These are phyloP conservation scores for Notodonta ziczac DNA, from an alignment of 2,888 invertebrate species.

Conservation along the genomic window DNA sequence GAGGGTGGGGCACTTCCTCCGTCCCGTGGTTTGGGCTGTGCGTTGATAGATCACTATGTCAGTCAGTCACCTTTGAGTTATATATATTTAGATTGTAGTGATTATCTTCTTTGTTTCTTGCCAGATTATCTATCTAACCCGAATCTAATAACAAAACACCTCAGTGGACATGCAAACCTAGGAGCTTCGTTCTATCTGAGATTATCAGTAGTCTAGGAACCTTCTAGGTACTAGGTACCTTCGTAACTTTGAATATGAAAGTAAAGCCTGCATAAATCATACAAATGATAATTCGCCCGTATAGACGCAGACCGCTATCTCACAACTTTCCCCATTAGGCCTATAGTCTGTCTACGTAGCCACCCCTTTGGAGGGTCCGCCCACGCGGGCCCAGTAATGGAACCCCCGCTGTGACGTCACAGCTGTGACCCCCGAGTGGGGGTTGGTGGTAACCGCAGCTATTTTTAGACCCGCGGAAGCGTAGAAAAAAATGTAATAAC, in stretches of 20 bases:
- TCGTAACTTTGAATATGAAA: neutral
- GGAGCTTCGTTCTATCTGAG: no score
- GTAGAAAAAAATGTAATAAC: slow-evolving; percentile 10
- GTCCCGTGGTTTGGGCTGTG: no score
- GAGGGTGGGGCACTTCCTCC: no score
- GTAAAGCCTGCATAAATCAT: slow-evolving; percentile 7
- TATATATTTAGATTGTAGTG: no score
- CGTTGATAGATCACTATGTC: no score
- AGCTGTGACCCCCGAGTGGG: slow-evolving; percentile 29
- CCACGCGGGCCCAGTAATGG: slow-evolving; percentile 54
- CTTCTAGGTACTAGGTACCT: no score
- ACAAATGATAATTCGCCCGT: slow-evolving; percentile 11
- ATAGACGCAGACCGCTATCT: slow-evolving; percentile 16
- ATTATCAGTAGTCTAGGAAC: no score
- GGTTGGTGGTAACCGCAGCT: slow-evolving; percentile 13
- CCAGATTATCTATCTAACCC: no score
- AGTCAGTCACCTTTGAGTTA: no score
- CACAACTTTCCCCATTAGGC: slow-evolving; percentile 36
- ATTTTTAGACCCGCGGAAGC: slow-evolving; percentile 32
- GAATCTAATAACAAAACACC: no score
- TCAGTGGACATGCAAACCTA: no score
- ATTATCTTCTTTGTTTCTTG: no score
- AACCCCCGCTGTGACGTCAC: slow-evolving; percentile 49
- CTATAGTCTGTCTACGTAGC: slow-evolving; percentile 13
- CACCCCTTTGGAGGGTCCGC: slow-evolving; percentile 28